Evolutionary conservation across 2,113 vertebrate genomes (phyloP).

Genomic region (Euleptes europaea): DNA sequence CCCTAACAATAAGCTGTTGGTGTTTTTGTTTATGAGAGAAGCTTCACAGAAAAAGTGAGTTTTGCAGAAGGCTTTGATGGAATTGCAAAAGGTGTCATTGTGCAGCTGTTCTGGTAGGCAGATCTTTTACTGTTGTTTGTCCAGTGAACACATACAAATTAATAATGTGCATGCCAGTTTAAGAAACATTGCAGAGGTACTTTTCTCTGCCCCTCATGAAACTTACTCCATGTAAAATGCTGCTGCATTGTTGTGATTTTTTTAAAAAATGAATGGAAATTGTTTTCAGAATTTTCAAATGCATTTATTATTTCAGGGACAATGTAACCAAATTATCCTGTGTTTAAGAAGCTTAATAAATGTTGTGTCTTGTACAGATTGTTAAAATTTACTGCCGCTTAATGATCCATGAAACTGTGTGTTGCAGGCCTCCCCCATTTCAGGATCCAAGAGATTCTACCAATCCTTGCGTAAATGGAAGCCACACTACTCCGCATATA

Average conservation of each 20-base stretch:
- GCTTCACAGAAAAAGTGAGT: too few relatives aligned
- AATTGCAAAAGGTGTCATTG: too few relatives aligned
- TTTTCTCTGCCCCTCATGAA: conserved; percentile 44
- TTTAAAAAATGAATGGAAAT: conserved; percentile 15
- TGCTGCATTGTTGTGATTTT: conserved; percentile 39
- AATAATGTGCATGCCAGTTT: conserved; percentile 41
- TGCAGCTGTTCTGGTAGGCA: too few relatives aligned
- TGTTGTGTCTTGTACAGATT: conserved; percentile 37
- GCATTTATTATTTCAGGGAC: conserved; percentile 24
- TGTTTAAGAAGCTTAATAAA: conserved; percentile 22
- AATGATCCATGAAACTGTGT: conserved; percentile 64
- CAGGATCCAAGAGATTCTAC: conserved; percentile 74
- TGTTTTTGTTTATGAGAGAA: too few relatives aligned
- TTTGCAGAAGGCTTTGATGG: too few relatives aligned
- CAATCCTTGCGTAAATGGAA: conserved; percentile 71
- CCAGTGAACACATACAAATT: conserved; percentile 49
- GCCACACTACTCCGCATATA: conserved; percentile 79
- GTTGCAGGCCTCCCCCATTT: conserved; percentile 78
- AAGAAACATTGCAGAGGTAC: background rate
- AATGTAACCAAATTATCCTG: conserved; percentile 6
- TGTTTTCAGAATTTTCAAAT: conserved; percentile 14
- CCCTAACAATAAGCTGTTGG: too few relatives aligned
- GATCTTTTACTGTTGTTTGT: conserved; percentile 46
- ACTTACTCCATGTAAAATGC: conserved; percentile 35
- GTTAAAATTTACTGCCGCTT: conserved; percentile 35